Conservation (phyloP, 2,113 vertebrate species). For the Procavia capensis region DNA sequence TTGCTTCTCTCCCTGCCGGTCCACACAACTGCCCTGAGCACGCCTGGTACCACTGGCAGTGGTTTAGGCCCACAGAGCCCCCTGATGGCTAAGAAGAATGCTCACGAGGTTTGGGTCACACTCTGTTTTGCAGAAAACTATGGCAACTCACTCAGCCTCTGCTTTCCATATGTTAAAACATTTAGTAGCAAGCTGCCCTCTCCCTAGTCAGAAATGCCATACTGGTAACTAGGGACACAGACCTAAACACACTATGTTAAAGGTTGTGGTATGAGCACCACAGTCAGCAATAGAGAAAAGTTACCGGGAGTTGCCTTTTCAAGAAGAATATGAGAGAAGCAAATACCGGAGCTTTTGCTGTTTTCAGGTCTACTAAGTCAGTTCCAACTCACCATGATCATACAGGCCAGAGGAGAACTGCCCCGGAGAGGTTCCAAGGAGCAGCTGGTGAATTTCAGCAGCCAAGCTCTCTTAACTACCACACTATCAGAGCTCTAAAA, state of each 20-base stretch:
- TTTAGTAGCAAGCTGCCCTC: background rate
- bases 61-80: background rate
- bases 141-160: background rate
- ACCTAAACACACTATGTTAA: background rate
- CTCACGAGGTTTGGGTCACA: background rate
- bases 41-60: accelerated
- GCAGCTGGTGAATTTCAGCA: too few relatives aligned
- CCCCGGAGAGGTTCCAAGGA: too few relatives aligned
- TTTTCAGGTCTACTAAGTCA: too few relatives aligned
- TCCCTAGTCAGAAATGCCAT: background rate
- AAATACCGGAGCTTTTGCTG: too few relatives aligned
- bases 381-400: too few relatives aligned
- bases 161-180: background rate
- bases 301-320: background rate
- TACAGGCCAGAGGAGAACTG: too few relatives aligned
- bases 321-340: background rate
- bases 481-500: too few relatives aligned
- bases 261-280: background rate
- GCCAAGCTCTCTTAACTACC: too few relatives aligned
- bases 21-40: background rate
- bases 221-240: background rate
- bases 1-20: background rate
- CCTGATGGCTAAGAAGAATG: background rate
- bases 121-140: background rate
- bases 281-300: background rate